Evolutionary conservation across 1,140 invertebrate genomes (phyloP).

Genomic region (Littorina saxatilis): DNA sequence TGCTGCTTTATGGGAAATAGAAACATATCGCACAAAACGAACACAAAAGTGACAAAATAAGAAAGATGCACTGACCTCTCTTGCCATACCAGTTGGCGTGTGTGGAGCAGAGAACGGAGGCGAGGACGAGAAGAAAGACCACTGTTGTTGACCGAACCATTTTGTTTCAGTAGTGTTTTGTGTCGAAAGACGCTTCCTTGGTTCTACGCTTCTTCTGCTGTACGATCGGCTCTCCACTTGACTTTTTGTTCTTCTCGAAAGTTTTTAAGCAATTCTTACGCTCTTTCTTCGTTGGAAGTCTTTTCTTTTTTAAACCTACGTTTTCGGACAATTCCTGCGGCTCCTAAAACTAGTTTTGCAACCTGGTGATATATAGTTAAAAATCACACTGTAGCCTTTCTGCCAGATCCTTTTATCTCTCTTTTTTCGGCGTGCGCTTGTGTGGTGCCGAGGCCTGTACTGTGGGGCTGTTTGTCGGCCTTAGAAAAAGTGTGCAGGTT

Average conservation of each 20-base stretch:
- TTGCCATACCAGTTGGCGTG: slow-evolving; percentile 68
- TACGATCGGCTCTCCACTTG: too few species aligned
- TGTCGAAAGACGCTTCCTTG: neutral
- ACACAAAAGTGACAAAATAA: neutral
- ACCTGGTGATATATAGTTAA: too few species aligned
- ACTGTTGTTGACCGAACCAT: slow-evolving; percentile 8
- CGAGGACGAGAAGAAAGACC: slow-evolving; percentile 32
- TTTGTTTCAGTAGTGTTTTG: neutral
- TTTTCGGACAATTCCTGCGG: too few species aligned
- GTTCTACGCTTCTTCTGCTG: too few species aligned
- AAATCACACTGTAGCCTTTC: too few species aligned
- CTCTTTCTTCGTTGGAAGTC: too few species aligned
- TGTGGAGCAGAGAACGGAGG: slow-evolving; percentile 35
- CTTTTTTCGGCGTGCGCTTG: neutral
- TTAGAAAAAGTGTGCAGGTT: neutral
- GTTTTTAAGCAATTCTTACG: too few species aligned
- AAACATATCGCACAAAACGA: neutral
- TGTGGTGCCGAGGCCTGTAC: neutral
- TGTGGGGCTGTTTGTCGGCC: neutral
- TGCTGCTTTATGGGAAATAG: too few species aligned
- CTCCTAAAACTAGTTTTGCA: too few species aligned
- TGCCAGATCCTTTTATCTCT: neutral
- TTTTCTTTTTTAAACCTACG: too few species aligned
- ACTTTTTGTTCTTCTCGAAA: too few species aligned
- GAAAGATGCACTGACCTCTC: slow-evolving; percentile 54